These are phyloP conservation scores for Agrochola lota DNA, from an alignment of 2,888 invertebrate species.

Conservation along the genomic window DNA sequence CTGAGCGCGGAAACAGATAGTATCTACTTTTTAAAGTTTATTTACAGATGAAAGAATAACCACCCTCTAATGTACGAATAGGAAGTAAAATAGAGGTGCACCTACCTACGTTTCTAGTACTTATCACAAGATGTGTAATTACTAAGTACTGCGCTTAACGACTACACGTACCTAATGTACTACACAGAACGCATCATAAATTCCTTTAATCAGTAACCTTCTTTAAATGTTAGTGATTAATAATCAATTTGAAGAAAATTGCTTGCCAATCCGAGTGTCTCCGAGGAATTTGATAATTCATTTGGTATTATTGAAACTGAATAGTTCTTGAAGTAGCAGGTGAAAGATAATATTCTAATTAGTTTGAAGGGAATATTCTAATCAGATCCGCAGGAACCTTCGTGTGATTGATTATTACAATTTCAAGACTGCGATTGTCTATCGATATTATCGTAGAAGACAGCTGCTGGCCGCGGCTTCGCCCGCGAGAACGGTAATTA, in stretches of 20 bases:
- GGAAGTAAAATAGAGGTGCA: background rate
- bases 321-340: slow-evolving; percentile 16
- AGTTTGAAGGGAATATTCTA: slow-evolving; percentile 8
- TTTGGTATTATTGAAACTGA: slow-evolving; percentile 28
- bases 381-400: background rate
- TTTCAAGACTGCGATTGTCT: slow-evolving; percentile 3
- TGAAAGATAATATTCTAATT: slow-evolving; percentile 32
- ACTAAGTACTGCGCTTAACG: background rate
- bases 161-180: no score
- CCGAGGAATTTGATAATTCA: slow-evolving; percentile 11
- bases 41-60: background rate
- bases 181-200: background rate
- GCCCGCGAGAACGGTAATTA: no score
- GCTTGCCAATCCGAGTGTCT: background rate
- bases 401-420: slow-evolving; percentile 28
- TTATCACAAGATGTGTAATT: background rate
- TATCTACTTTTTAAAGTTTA: background rate
- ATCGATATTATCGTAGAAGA: background rate
- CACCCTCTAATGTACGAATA: background rate
- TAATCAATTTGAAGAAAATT: slow-evolving; percentile 14
- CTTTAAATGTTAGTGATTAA: slow-evolving; percentile 8
- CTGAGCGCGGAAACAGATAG: background rate
- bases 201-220: background rate
- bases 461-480: no score
- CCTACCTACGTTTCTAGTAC: background rate